phyloP scores from a whole-genome alignment of 92 coral and sea anemone genomes.

The Parazoanthus darwini region DNA sequence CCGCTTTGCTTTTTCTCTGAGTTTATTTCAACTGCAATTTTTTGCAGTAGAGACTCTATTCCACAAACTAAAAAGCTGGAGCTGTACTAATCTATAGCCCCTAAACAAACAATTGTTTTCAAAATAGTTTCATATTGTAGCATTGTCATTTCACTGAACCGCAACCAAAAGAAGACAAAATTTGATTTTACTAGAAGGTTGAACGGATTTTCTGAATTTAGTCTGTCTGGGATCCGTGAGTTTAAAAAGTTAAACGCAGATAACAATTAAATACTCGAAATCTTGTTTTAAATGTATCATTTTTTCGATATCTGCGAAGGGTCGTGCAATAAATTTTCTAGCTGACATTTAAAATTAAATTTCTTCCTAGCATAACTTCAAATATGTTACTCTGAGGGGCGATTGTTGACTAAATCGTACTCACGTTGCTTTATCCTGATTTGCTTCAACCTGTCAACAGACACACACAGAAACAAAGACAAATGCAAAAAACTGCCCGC shows the following conservation, averaged over 20 bases:
- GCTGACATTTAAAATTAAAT: too few relatives aligned
- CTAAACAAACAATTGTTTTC: background rate
- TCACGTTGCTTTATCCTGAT: too few relatives aligned
- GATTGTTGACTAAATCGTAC: background rate
- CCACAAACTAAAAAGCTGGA: background rate
- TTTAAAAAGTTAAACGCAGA: too few relatives aligned
- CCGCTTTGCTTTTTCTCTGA: background rate
- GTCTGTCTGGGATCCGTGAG: background rate
- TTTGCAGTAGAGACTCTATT: background rate
- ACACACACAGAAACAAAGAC: too few relatives aligned
- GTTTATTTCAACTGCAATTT: too few relatives aligned
- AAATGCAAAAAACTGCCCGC: background rate
- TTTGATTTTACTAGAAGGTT: background rate
- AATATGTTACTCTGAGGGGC: background rate
- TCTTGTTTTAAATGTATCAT: background rate
- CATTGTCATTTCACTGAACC: background rate
- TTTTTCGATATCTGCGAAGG: too few relatives aligned
- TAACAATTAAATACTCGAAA: too few relatives aligned
- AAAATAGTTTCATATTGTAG: conserved; percentile 2
- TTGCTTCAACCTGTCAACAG: background rate
- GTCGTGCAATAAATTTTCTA: background rate
- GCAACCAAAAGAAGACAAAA: background rate
- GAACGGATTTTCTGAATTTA: background rate
- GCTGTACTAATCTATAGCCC: background rate
- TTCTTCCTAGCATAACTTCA: background rate